Evolutionary conservation across 2,113 vertebrate genomes (phyloP), one percentile per base, ranked within the genome.

Genomic region (Cebidichthys violaceus): DNA sequence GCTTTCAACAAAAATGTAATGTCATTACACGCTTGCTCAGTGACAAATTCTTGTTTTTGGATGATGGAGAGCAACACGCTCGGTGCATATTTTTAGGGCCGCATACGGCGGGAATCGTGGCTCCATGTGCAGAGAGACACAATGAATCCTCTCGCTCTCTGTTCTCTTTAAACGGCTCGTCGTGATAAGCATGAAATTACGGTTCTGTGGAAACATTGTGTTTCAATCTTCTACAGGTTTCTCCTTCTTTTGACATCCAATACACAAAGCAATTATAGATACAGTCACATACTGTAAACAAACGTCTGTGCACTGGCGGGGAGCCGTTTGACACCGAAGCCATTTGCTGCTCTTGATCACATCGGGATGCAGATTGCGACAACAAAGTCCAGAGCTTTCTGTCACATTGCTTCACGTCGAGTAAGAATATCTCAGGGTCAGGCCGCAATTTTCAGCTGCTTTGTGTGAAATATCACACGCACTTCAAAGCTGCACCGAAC

Each of bases 141-240:
- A 81, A 77, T 69, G 20, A 76, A 41, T 77, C 59, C 68, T 74
- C 69, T 54, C 24, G 64, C 70, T 78, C 52, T 11, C 62, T 72
- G 65, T 85, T 86, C 77, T 85, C 43, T 87, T 61, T 66, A 37
- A 87, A 65, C 29, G 43, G 57, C 37, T 55, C 11, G 20, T 70
- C 24, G 50, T 73, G 79, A 90, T 87, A 31, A 90, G 84, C 89
- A 81, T 92, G 87, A 88, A 88, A 90, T 92, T 77, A 82, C 80
- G 67, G 82, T 65, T 80, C 62, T 70, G 88, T 76, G 77, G 45
- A 61, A 82, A 77, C 79, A 37, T 22, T 71, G 86, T 62, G 84
- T 81, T 88, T 83, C 80, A 69, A 77, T 88, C 89, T 77, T 43
- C 73, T 4, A 60, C 43, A 27, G 41, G 41, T 50, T 87, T 85